Evolutionary conservation across 1,140 invertebrate genomes (phyloP).

Genomic region (Anastrepha obliqua): DNA sequence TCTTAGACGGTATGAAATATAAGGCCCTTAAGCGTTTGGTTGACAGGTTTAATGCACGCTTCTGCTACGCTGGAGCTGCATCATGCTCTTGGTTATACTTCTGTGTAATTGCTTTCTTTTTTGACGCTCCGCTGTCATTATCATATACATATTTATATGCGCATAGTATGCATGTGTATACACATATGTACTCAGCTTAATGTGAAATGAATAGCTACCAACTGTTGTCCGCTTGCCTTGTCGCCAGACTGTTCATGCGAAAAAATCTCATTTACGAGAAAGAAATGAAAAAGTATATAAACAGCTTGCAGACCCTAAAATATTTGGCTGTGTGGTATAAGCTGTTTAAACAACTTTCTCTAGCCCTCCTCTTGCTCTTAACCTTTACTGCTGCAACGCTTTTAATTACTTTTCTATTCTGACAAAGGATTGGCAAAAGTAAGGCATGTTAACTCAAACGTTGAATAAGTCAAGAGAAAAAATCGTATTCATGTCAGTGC

Average conservation of each 20-base stretch:
- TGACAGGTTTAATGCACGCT: background rate
- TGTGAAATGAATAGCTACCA: conserved; percentile 42
- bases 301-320: background rate
- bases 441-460: background rate
- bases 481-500: background rate
- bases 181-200: background rate
- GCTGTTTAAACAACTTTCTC: conserved; percentile 38
- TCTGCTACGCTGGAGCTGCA: background rate
- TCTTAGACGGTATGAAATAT: background rate
- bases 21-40: conserved; percentile 11
- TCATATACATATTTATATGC: no score
- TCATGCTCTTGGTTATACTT: background rate
- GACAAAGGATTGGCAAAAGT: background rate
- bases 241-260: conserved; percentile 8
- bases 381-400: conserved; percentile 25
- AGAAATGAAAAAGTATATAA: background rate
- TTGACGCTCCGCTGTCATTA: no score
- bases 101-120: no score
- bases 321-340: background rate
- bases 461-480: background rate
- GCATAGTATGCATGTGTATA: no score
- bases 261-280: background rate
- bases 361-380: background rate
- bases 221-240: conserved; percentile 34
- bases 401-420: conserved; percentile 40